Conservation (phyloP, 2,888 invertebrate genomes). For the Operophtera brumata region DNA sequence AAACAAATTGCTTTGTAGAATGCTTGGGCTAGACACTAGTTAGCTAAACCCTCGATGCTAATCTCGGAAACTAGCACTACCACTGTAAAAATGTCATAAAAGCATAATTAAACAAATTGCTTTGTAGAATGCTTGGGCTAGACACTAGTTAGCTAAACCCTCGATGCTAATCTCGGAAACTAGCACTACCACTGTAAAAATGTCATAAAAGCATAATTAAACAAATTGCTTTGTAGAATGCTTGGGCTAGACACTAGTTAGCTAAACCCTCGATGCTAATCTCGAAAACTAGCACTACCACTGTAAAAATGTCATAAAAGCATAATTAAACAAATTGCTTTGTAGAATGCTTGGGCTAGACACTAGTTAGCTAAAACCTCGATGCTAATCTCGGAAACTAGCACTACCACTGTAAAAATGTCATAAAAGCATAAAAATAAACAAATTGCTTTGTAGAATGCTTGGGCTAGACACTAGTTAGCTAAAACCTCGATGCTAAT, state of each 20-base stretch:
- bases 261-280: neutral
- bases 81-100: constrained; percentile 13
- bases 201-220: constrained; percentile 17
- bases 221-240: too few species aligned
- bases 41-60: neutral
- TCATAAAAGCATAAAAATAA: constrained; percentile 22
- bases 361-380: neutral
- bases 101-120: constrained; percentile 8
- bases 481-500: neutral
- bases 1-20: too few species aligned
- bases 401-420: constrained; percentile 1
- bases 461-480: neutral
- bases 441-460: constrained; percentile 9
- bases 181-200: constrained; percentile 14
- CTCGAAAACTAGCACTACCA: constrained; percentile 35
- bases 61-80: constrained; percentile 35
- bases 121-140: too few species aligned
- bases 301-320: constrained; percentile 14
- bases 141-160: neutral
- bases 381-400: constrained; percentile 35
- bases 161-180: constrained; percentile 32
- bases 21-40: too few species aligned
- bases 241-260: too few species aligned
- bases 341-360: too few species aligned
- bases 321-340: constrained; percentile 8